Evolutionary conservation across 35 echinoderm and acorn worm genomes (phyloP), one percentile per base, ranked within the genome.

Genomic region (Heliocidaris erythrogramma): DNA sequence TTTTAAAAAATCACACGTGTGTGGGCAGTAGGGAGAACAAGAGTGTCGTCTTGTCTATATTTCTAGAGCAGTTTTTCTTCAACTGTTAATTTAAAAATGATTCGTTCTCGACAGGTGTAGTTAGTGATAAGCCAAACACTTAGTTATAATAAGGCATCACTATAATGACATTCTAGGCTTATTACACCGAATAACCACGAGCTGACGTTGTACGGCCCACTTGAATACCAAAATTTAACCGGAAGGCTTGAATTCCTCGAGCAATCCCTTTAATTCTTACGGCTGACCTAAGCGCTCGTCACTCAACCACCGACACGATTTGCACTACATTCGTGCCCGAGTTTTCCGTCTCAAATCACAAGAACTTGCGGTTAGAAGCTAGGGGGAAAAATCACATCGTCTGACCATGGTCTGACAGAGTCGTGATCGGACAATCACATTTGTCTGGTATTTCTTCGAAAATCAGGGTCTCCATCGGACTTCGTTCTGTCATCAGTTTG

Each of bases 351-450:
- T 59, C 47, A 47, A 32, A 89, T 89, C 11, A 47, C 29, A n/a
- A 5, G 21, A n/a, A 21, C 21, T 78, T 78, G 21, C 65, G 65
- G 65, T 78, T 18, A 27, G 65, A 42, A 42, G 35, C 35, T 42
- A 42, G 35, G 35, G 35, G 35, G 17, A 11, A 11, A 11, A 13
- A 56, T 56, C 13, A 21, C 60, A 21, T 0, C n/a, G n/a, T n/a
- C n/a, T n/a, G n/a, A n/a, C 5, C 21, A 5, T 18, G 2, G 60
- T 69, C 24, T 27, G 91, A 92, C 91, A 24, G 30, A 59, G 30
- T 92, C 91, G 91, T 92, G 91, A 92, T 92, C 48, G 49, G 21
- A 92, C 91, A 92, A 92, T 92, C 49, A 92, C 91, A 92, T 92
- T 50, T 92, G 11, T 92, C 27, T 59, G 27, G 16, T 13, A 7